Percentiles rank a stretch among this genome's conserved stretches.
phyloP scores from a whole-genome alignment of 1,140 invertebrate species.

The Nasonia longicornis region DNA sequence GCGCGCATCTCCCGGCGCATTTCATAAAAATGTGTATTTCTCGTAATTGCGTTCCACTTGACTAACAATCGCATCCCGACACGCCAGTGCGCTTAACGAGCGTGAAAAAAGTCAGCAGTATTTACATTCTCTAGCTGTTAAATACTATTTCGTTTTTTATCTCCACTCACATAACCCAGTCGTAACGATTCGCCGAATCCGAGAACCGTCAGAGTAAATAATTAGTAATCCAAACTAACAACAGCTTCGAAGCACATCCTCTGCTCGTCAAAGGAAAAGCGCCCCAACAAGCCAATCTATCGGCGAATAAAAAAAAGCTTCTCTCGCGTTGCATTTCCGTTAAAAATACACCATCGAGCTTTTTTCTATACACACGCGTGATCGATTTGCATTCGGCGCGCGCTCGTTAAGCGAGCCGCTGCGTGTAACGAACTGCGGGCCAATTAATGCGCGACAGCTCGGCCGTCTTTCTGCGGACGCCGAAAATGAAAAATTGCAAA shows the following conservation, averaged over 20 bases:
- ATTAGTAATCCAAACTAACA: too few species aligned
- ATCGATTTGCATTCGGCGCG: not conserved
- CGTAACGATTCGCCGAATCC: not conserved
- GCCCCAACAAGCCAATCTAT: not conserved
- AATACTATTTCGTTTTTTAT: not conserved
- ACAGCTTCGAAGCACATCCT: too few species aligned
- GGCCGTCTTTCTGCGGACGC: not conserved
- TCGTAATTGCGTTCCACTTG: conserved; percentile 10
- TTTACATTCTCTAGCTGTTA: not conserved
- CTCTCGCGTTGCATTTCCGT: too few species aligned
- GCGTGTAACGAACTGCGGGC: conserved; percentile 5
- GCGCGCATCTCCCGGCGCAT: not conserved
- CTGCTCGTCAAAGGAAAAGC: too few species aligned
- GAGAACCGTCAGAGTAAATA: too few species aligned
- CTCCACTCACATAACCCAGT: not conserved
- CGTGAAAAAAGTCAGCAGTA: not conserved
- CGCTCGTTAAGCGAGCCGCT: not conserved
- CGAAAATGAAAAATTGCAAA: conserved; percentile 34
- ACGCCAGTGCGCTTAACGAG: not conserved
- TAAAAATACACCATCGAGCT: too few species aligned
- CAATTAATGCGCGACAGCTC: conserved; percentile 23
- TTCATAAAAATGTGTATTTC: conserved; percentile 9
- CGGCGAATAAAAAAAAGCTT: too few species aligned
- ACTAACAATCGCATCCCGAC: not conserved
- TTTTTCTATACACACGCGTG: not conserved